These are phyloP conservation scores for Pipistrellus pipistrellus DNA, from an alignment of 2,797 vertebrate species.

Conservation along the genomic window DNA sequence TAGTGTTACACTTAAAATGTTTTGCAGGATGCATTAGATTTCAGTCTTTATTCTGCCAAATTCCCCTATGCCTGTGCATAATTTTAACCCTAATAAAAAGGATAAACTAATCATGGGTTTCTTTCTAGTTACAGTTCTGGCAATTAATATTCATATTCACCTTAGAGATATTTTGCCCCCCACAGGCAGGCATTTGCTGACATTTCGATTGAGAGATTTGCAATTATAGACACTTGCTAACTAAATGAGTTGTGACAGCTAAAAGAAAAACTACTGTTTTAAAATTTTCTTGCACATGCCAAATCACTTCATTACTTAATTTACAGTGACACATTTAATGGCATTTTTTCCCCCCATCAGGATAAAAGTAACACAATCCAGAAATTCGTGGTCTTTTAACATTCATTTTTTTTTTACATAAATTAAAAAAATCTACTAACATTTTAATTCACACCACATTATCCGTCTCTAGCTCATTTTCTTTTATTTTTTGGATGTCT, in stretches of 20 bases:
- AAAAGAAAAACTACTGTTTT: constrained; percentile 75
- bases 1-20: not conserved
- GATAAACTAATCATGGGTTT: not conserved
- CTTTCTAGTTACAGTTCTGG: not conserved
- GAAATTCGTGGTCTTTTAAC: constrained; percentile 66
- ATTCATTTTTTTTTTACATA: constrained; percentile 49
- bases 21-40: not conserved
- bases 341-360: constrained; percentile 66
- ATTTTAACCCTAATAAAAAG: constrained; percentile 35
- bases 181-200: constrained; percentile 63
- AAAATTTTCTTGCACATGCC: constrained; percentile 76
- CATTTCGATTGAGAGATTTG: constrained; percentile 69
- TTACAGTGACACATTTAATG: constrained; percentile 69
- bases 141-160: constrained; percentile 65
- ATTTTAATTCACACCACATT: constrained; percentile 20
- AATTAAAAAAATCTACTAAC: constrained; percentile 54
- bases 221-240: constrained; percentile 70
- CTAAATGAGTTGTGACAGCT: constrained; percentile 78
- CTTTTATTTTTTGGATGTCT: constrained; percentile 9
- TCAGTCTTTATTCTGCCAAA: constrained; percentile 20
- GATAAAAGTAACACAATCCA: constrained; percentile 63
- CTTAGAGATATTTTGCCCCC: constrained; percentile 55
- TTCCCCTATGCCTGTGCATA: not conserved
- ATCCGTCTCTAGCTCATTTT: constrained; percentile 6
- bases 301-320: constrained; percentile 77